Evolutionary conservation across 2,888 invertebrate genomes (phyloP).

Genomic region (Lasiommata megera): DNA sequence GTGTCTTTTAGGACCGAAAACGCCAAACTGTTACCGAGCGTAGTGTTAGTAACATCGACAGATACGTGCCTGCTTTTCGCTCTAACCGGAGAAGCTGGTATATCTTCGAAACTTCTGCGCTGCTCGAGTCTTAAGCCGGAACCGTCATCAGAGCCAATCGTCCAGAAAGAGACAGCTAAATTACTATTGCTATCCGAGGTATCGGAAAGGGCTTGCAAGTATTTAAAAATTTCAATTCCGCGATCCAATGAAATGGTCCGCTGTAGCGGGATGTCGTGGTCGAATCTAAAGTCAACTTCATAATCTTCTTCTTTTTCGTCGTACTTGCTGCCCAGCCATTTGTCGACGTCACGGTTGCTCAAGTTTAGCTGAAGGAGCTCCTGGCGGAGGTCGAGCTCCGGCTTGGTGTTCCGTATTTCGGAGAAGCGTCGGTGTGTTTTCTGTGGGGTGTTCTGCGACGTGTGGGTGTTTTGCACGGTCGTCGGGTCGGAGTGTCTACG

Average conservation of each 20-base stretch:
- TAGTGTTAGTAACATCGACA: constrained; percentile 44
- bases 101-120: constrained; percentile 67
- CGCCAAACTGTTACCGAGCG: constrained; percentile 46
- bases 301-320: constrained; percentile 46
- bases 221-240: constrained; percentile 62
- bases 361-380: constrained; percentile 60
- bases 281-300: constrained; percentile 46
- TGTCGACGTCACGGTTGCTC: constrained; percentile 54
- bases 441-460: constrained; percentile 25
- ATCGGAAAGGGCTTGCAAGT: constrained; percentile 52
- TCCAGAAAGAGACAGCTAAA: constrained; percentile 53
- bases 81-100: constrained; percentile 60
- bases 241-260: constrained; percentile 66
- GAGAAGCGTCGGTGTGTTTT: constrained; percentile 45
- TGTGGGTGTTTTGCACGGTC: constrained; percentile 28
- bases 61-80: constrained; percentile 72
- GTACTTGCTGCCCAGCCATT: constrained; percentile 63
- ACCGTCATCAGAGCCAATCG: constrained; percentile 48
- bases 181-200: constrained; percentile 43
- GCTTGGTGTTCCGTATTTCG: constrained; percentile 44
- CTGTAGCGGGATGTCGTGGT: constrained; percentile 59
- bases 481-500: constrained; percentile 62
- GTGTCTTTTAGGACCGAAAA: constrained; percentile 56
- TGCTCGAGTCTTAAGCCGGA: constrained; percentile 41
- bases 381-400: constrained; percentile 60